Base-by-base conservation (phyloP, 1,140 invertebrate genomes). In the Diabrotica undecimpunctata region DNA sequence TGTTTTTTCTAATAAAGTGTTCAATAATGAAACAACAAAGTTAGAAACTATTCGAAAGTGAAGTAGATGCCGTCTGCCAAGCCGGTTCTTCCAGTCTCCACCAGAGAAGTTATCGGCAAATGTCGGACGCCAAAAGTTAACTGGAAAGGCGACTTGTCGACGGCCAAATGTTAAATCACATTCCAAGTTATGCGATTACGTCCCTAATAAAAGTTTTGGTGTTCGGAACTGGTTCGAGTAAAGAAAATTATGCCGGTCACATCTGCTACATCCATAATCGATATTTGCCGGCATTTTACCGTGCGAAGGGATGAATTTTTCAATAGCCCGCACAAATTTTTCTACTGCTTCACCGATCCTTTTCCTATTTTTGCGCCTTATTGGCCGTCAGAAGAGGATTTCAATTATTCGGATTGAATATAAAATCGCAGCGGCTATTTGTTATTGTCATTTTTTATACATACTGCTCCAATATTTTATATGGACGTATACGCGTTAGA, bases 131-230 rank as follows among this genome's bases (percentile, higher is more conserved):
- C 8, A 46, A 46, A 46, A 46, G 41, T 46, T 46, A 46, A n/a
- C 41, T 46, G 41, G 41, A 46, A 46, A 46, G 41, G 41, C 41
- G 41, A 46, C 8, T 46, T 25, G 41, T 14, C 59, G 35, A 51
- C 53, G 14, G 53, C 61, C 61, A 62, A 62, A 38, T 54, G 61
- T 61, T 68, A 68, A 68, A 68, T 68, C 66, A 62, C 58, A 68
- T 68, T 68, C 66, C 62, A 68, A 68, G 62, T 68, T 68, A 64
- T 60, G 54, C 66, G 66, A 68, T 68, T 68, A 68, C 62, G 66
- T 64, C 56, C 62, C 66, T 65, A 68, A 68, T 68, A 68, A 68
- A 68, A 68, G 62, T 68, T 68, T 62, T 57, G 62, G 57, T 53
- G 62, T 62, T 62, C 61, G 8, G 41, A 46, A 62, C 54, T 59